A percentile compares a stretch with the other conserved stretches of the same genome.
phyloP scores from a whole-genome alignment of 2,888 invertebrate genomes.

The Aspidiotus destructor region DNA sequence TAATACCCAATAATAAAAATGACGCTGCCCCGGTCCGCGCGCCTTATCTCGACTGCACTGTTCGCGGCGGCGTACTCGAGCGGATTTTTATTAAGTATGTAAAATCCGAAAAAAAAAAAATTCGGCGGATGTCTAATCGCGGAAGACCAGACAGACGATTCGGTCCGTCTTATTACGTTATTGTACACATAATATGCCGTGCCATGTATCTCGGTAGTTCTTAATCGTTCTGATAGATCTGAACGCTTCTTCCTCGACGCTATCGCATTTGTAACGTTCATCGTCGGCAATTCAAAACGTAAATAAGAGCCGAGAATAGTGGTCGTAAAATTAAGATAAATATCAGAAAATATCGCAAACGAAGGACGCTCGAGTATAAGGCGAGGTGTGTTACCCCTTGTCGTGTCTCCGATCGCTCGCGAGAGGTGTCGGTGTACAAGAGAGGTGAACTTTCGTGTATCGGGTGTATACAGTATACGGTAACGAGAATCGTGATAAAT shows the following conservation, averaged over 20 bases:
- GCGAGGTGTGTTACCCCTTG: no score
- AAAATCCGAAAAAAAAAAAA: background rate
- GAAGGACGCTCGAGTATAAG: no score
- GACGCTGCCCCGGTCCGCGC: background rate
- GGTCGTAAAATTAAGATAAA: slow-evolving; percentile 1
- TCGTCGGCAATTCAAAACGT: background rate
- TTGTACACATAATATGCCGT: no score
- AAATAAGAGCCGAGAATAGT: background rate
- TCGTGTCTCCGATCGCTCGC: no score
- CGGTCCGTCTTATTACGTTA: background rate
- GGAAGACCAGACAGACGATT: background rate
- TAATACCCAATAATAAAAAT: slow-evolving; percentile 25
- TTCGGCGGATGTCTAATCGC: slow-evolving; percentile 25
- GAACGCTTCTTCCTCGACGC: background rate
- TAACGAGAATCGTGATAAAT: no score
- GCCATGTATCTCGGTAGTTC: background rate
- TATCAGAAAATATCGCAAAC: background rate
- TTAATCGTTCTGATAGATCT: background rate
- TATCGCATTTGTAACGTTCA: background rate
- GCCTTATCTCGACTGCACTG: no score
- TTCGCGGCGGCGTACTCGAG: no score
- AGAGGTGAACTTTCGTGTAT: no score
- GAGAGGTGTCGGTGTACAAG: no score
- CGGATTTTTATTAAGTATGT: background rate
- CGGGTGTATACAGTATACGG: no score